A percentile compares a stretch with the other conserved stretches of the same genome.
These are phyloP conservation scores for Sigmodon hispidus DNA, from an alignment of 2,113 vertebrate species.

Conservation along the genomic window DNA sequence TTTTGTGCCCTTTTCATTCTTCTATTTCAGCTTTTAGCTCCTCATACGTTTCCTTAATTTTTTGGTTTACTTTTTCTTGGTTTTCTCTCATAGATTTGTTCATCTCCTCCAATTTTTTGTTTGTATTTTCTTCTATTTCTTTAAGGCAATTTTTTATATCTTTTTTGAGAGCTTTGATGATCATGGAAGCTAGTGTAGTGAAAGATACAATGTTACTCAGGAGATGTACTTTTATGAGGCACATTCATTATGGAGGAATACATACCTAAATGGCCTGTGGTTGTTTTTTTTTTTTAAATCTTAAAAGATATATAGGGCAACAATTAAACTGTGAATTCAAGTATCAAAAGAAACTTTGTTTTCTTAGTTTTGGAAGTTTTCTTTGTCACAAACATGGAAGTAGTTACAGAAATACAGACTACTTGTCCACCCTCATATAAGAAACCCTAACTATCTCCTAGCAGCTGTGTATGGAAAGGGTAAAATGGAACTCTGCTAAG, in stretches of 20 bases:
- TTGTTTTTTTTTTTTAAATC: too few species aligned
- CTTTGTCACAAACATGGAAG: background rate
- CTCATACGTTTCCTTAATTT: too few species aligned
- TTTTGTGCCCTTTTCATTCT: too few species aligned
- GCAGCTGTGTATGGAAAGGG: constrained; percentile 48
- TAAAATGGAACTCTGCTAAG: constrained; percentile 64
- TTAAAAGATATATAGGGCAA: constrained; percentile 17
- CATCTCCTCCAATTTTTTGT: too few species aligned
- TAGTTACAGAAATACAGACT: constrained; percentile 12
- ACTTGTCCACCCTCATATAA: background rate
- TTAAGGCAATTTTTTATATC: too few species aligned
- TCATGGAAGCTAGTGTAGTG: background rate
- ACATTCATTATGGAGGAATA: constrained; percentile 32
- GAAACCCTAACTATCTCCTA: background rate
- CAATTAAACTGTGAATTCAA: constrained; percentile 64
- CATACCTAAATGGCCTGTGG: background rate
- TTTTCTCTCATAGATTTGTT: too few species aligned
- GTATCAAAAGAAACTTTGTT: constrained; percentile 39
- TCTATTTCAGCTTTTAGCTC: too few species aligned
- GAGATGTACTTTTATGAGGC: background rate
- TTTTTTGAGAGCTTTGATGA: too few species aligned
- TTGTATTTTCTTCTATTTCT: too few species aligned
- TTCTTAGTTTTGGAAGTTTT: constrained; percentile 36
- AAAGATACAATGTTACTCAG: background rate
- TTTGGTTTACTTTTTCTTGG: too few species aligned